Evolutionary conservation across 2,113 vertebrate species (phyloP).

Genomic region (Labeo rohita): DNA sequence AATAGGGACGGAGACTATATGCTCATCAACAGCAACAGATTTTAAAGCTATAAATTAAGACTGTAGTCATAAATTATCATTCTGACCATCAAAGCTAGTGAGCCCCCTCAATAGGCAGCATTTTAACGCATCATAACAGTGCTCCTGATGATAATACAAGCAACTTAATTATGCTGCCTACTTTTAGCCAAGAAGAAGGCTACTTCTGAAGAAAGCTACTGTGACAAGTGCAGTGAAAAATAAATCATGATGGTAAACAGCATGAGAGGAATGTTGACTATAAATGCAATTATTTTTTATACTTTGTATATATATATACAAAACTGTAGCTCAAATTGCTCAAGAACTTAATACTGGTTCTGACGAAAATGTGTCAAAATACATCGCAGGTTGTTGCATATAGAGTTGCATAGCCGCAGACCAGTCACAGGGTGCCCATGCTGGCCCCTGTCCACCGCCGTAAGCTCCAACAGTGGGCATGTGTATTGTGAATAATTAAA

Average conservation of each 20-base stretch:
- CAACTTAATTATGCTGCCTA: background rate
- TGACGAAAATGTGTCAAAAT: too few species aligned
- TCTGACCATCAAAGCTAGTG: background rate
- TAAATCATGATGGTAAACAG: background rate
- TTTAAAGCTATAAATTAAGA: constrained; percentile 7
- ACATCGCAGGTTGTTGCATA: too few species aligned
- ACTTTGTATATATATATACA: too few species aligned
- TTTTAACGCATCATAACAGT: background rate
- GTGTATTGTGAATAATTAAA: too few species aligned
- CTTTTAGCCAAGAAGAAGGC: background rate
- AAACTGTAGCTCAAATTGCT: too few species aligned
- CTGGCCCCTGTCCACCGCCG: too few species aligned
- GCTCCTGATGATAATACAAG: background rate
- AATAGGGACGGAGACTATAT: background rate
- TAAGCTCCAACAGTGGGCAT: too few species aligned
- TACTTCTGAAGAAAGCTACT: background rate
- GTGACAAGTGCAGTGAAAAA: background rate
- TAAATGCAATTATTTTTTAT: background rate
- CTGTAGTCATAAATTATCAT: background rate
- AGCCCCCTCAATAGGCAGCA: background rate
- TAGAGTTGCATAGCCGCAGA: too few species aligned
- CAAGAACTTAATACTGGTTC: too few species aligned
- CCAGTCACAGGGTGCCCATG: too few species aligned
- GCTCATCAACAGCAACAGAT: background rate
- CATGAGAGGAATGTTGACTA: background rate